A percentile compares a stretch with the other conserved stretches of the same genome.
These are phyloP conservation scores for Pica pica DNA, from an alignment of 2,113 vertebrate species.

Conservation along the genomic window DNA sequence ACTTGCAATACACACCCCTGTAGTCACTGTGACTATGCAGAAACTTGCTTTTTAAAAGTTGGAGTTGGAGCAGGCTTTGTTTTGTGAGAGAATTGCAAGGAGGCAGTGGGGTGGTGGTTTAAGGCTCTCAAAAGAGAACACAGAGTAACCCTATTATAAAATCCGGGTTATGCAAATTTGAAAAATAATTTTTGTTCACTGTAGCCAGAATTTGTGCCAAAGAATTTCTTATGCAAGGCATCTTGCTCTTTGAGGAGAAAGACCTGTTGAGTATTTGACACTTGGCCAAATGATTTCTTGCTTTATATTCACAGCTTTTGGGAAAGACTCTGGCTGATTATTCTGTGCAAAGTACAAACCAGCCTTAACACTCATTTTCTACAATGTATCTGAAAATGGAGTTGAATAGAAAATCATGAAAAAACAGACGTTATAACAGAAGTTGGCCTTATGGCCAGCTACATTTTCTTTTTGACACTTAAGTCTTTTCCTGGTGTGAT, in stretches of 20 bases:
- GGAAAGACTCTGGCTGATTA: conserved; percentile 23
- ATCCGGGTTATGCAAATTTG: neutral
- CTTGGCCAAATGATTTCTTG: conserved; percentile 49
- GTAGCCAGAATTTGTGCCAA: neutral
- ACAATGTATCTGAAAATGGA: conserved; percentile 1
- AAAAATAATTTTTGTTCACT: neutral
- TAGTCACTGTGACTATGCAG: neutral
- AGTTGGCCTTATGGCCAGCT: conserved; percentile 37
- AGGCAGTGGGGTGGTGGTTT: neutral
- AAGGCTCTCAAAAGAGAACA: neutral
- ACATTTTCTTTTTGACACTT: conserved; percentile 8
- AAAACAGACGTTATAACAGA: conserved; percentile 49
- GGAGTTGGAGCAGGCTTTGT: neutral
- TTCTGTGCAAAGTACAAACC: conserved; percentile 18
- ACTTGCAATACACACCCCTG: neutral
- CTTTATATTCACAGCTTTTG: conserved; percentile 52
- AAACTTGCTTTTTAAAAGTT: neutral
- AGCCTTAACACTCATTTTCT: neutral
- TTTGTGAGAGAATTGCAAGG: neutral
- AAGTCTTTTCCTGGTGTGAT: neutral
- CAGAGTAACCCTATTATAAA: neutral
- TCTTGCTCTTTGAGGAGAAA: neutral
- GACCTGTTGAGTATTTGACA: conserved; percentile 42
- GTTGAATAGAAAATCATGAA: neutral
- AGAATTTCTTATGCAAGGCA: neutral